Base-by-base conservation (phyloP, 2,113 vertebrate species). In the Megaceryle maxima region DNA sequence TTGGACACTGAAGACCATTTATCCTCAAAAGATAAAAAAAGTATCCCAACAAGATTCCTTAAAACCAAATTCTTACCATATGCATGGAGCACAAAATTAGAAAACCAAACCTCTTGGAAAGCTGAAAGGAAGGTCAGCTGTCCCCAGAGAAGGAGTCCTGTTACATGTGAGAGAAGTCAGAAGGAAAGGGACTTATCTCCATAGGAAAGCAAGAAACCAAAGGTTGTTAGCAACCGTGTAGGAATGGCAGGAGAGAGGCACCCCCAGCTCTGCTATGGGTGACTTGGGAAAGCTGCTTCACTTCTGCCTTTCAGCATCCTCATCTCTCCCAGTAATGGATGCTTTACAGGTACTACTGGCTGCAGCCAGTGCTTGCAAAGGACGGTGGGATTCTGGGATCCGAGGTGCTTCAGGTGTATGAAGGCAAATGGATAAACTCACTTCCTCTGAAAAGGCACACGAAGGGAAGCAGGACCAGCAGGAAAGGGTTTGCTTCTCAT, bases 31-130 rank as follows among this genome's bases (percentile, higher is more conserved):
- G 28, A 26, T 26, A 46, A 79, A 79, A 67, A 48, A 56, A 14
- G 9, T 19, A 33, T 18, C 19, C 1, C 1, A 17, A 50, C 10
- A n/a, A 43, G 57, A 68, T 66, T 74, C 56, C 78, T 91, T 14
- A 53, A 83, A 83, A 50, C 16, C 0, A 0, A 67, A 44, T 63
- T 84, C 85, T 55, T 94, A 29, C 44, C 85, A 67, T 31, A 21
- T 37, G 73, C 74, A 26, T 8, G 4, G 69, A 91, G 50, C 77
- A 33, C 35, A 50, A 4, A 75, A 93, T 85, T 89, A 70, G 94
- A 92, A 94, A 94, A 81, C 20, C 94, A 92, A 46, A n/a, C 14
- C 87, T 51, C 41, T 75, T 85, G 82, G 90, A 84, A 89, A 89
- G 73, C 90, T 80, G 80, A 29, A 64, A 60, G 68, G 84, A 91